Evolutionary conservation across 2,113 vertebrate genomes (phyloP).

Genomic region (Acrocephalus arundinaceus): DNA sequence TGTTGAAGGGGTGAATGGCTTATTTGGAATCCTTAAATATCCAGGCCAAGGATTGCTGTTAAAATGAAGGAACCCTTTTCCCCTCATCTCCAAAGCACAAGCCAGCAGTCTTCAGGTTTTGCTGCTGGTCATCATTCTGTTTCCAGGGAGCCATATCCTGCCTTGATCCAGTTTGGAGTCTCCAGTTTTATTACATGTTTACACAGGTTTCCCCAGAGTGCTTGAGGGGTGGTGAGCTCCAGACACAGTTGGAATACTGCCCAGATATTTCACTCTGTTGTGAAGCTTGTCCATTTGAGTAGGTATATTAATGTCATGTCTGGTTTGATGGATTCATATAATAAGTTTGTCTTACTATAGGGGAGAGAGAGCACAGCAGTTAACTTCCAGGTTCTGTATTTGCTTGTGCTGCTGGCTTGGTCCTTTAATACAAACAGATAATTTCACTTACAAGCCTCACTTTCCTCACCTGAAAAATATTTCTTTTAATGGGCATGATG

Average conservation of each 20-base stretch:
- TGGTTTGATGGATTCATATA: conserved; percentile 53
- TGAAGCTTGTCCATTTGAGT: conserved; percentile 61
- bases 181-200: conserved; percentile 65
- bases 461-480: conserved; percentile 32
- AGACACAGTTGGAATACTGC: conserved; percentile 59
- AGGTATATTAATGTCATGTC: conserved; percentile 60
- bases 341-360: conserved; percentile 16
- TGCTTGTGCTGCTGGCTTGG: conserved; percentile 48
- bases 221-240: conserved; percentile 61
- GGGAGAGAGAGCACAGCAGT: conserved; percentile 40
- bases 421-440: conserved; percentile 7
- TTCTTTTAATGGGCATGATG: background rate
- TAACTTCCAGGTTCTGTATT: conserved; percentile 30
- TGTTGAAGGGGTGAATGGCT: background rate
- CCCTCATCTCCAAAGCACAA: background rate
- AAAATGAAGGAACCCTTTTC: background rate
- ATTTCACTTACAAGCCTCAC: background rate
- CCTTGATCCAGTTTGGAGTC: conserved; percentile 47
- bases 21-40: conserved; percentile 17
- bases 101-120: conserved; percentile 31
- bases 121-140: conserved; percentile 39
- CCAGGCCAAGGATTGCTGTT: background rate
- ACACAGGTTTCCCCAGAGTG: conserved; percentile 61
- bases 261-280: conserved; percentile 64
- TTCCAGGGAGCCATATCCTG: conserved; percentile 45